A percentile compares a stretch with the other conserved stretches of the same genome.
Evolutionary conservation across 1,140 invertebrate species (phyloP).

Genomic region (Apis florea): DNA sequence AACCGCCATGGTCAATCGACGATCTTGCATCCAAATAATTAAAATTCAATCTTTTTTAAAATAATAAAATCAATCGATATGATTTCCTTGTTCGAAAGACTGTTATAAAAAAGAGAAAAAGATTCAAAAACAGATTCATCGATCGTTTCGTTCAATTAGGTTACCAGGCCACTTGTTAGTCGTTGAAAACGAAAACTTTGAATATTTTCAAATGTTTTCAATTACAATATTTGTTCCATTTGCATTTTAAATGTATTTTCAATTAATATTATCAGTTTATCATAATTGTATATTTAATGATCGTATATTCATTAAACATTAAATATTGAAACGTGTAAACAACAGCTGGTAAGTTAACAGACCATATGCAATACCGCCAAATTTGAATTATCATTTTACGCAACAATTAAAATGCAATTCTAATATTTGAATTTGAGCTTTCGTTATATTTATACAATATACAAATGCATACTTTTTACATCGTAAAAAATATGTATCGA

Average conservation of each 20-base stretch:
- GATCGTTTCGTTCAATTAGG: background rate
- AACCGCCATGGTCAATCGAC: background rate
- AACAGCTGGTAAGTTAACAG: conserved; percentile 1
- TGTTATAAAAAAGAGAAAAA: background rate
- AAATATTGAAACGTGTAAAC: background rate
- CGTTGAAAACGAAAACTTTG: too few relatives aligned
- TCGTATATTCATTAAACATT: background rate
- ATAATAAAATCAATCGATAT: background rate
- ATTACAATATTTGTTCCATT: background rate
- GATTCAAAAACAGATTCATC: background rate
- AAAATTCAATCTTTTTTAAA: background rate
- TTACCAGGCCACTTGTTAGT: conserved; percentile 1
- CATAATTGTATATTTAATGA: too few relatives aligned
- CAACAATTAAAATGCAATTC: background rate
- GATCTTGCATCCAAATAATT: background rate
- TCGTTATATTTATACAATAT: background rate
- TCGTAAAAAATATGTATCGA: background rate
- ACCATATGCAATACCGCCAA: background rate
- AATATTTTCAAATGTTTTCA: background rate
- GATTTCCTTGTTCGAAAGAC: background rate
- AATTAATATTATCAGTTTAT: too few relatives aligned
- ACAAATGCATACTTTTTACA: background rate
- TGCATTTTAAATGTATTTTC: background rate
- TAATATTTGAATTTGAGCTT: background rate
- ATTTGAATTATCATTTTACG: background rate